Conservation (phyloP, 1,140 invertebrate genomes). For the Bombus confusus region DNA sequence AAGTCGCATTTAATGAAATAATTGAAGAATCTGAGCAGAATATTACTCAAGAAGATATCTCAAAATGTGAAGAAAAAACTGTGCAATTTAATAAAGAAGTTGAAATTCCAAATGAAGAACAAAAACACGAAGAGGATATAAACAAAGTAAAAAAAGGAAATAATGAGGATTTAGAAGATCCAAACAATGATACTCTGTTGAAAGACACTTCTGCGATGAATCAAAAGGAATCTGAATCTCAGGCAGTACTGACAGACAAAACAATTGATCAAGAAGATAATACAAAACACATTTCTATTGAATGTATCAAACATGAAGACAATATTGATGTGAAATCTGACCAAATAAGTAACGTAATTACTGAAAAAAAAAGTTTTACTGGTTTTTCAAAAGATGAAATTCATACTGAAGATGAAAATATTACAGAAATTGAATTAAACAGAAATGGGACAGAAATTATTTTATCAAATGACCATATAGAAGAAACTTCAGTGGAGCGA, state of each 20-base stretch:
- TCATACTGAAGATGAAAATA: not conserved
- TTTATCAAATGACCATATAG: not conserved
- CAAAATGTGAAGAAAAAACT: not conserved
- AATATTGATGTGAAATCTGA: not conserved
- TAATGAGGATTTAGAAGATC: not conserved
- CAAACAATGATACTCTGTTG: not conserved
- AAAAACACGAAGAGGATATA: not conserved
- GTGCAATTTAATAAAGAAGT: not conserved
- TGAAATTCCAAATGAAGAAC: not conserved
- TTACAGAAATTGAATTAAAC: not conserved
- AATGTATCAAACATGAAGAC: not conserved
- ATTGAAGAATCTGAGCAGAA: not conserved
- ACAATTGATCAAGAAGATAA: not conserved
- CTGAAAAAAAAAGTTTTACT: not conserved
- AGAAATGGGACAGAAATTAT: not conserved
- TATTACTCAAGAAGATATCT: too few species aligned
- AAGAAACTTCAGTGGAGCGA: not conserved
- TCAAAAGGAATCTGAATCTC: constrained; percentile 28
- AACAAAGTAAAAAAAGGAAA: not conserved
- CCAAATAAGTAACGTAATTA: not conserved
- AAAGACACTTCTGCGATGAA: not conserved
- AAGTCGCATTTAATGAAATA: not conserved
- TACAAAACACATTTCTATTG: not conserved
- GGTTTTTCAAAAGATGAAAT: not conserved
- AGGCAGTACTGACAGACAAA: too few species aligned